Evolutionary conservation across 1,140 invertebrate genomes (phyloP), one percentile per base, ranked within the genome.

Genomic region (Achroia grisella): DNA sequence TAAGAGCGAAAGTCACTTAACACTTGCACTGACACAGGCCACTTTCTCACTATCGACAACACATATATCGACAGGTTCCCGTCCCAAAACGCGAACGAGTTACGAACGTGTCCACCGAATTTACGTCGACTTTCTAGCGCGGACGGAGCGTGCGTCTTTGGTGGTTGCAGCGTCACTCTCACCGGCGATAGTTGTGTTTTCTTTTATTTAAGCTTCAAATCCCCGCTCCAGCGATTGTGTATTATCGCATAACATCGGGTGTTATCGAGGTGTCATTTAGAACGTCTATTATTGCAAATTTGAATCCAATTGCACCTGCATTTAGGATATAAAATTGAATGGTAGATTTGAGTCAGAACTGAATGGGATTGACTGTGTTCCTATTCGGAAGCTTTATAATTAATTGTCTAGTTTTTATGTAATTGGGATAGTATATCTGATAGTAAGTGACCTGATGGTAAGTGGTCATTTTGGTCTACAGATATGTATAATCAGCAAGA

Each of bases 1-100:
- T 78, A 78, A 80, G 79, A 50, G 63, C 60, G 76, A 80, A 78
- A 80, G 79, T 76, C 68, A 73, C 69, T 67, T 41, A 62, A 15
- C 56, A 68, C 60, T 33, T 37, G 39, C 53, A 49, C 50, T 40
- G 45, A 45, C 55, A 54, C 51, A 56, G 52, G 27, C 43, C 28
- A 30, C 31, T 32, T 31, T n/a, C 9, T 37, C 55, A 72, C 56
- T 37, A 17, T 37, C 35, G 35, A 37, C 17, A 17, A 17, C 35
- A 37, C 35, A 37, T 13, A 17, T 17, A 37, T 37, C 35, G 35
- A 37, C 17, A 37, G 17, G 17, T 23, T 33, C 32, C 32, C 32
- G 12, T 2, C 35, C 35, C 5, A 17, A 37, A 37, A 17, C 35
- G 17, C 17, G n/a, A 14, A 10, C 35, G n/a, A n/a, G n/a, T 37